A percentile compares a stretch with the other conserved stretches of the same genome.
Conservation (phyloP, 2,797 vertebrate species). For the Pelochelys cantorii region DNA sequence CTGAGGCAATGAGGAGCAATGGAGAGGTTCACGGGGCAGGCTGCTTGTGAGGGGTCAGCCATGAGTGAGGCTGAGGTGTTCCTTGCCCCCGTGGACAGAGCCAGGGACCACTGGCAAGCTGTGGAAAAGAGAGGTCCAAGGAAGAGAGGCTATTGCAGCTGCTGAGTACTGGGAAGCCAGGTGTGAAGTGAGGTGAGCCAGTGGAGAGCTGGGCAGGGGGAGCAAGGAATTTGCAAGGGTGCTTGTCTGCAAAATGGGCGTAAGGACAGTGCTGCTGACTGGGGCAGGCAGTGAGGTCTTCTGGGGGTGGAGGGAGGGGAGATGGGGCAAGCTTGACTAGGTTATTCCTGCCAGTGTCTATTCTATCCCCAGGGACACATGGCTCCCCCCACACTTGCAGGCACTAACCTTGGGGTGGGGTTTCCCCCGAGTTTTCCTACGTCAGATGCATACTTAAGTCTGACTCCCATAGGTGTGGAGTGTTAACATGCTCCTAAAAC, state of each 20-base stretch:
- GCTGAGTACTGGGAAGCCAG: not conserved
- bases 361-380: not conserved
- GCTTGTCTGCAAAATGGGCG: not conserved
- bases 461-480: accelerated
- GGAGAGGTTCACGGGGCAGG: not conserved
- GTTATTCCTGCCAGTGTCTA: not conserved
- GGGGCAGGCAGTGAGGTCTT: not conserved
- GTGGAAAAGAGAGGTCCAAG: too few species aligned
- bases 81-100: not conserved
- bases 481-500: not conserved
- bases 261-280: not conserved
- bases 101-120: not conserved
- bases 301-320: too few species aligned
- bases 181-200: not conserved
- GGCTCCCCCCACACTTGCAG: not conserved
- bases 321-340: not conserved
- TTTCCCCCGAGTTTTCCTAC: not conserved
- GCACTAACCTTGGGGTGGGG: too few species aligned
- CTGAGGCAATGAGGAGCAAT: too few species aligned
- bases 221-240: not conserved
- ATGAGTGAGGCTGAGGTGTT: not conserved
- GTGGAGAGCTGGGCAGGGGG: not conserved
- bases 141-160: not conserved
- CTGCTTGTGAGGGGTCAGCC: not conserved
- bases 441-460: not conserved